These are phyloP conservation scores for Oligia latruncula DNA, from an alignment of 2,888 invertebrate genomes.

Conservation along the genomic window DNA sequence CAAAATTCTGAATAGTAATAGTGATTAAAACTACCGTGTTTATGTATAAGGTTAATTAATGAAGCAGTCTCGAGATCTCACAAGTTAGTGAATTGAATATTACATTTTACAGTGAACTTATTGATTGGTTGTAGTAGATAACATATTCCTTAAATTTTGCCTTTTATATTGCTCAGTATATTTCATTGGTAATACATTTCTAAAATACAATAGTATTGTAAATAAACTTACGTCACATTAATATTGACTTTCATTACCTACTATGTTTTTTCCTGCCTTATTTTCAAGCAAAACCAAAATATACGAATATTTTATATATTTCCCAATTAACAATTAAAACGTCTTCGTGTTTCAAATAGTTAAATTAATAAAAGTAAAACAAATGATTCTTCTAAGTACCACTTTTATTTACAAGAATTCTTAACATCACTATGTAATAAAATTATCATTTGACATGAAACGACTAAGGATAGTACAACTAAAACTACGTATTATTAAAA, in stretches of 20 bases:
- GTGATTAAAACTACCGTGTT: conserved; percentile 31
- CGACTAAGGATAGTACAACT: conserved; percentile 38
- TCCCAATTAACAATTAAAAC: neutral
- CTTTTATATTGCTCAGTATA: conserved; percentile 49
- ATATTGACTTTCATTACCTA: conserved; percentile 49
- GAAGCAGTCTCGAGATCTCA: conserved; percentile 54
- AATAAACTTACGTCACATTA: conserved; percentile 62
- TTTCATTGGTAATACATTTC: conserved; percentile 39
- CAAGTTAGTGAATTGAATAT: conserved; percentile 43
- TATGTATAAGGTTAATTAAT: conserved; percentile 43
- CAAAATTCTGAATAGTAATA: conserved; percentile 49
- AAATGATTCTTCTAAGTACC: conserved; percentile 78
- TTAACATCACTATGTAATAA: conserved; percentile 56
- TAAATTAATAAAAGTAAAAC: conserved; percentile 51
- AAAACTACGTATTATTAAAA: conserved; percentile 49
- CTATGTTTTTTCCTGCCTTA: neutral
- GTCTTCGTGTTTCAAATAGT: neutral
- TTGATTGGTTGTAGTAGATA: conserved; percentile 31
- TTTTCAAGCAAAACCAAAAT: neutral
- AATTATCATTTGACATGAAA: conserved; percentile 58
- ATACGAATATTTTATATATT: neutral
- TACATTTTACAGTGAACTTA: conserved; percentile 41
- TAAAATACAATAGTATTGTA: conserved; percentile 57
- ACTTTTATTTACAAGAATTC: conserved; percentile 79
- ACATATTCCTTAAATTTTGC: conserved; percentile 40